Evolutionary conservation across 2,888 invertebrate genomes (phyloP), one percentile per base, ranked within the genome.

Genomic region (Idaea biselata): DNA sequence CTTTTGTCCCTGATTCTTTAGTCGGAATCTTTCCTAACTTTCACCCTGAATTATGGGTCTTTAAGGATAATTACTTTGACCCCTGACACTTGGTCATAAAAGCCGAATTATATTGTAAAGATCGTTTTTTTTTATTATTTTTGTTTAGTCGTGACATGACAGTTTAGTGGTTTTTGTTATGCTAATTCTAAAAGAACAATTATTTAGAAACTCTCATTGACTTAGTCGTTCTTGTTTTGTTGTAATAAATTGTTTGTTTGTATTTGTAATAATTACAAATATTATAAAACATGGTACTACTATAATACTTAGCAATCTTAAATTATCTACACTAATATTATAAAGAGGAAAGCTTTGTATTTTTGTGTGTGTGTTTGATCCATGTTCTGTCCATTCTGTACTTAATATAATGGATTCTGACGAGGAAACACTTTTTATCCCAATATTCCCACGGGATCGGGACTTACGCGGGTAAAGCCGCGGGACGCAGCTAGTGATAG

Each of bases 21-120:
- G 77, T 71, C 73, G 81, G 80, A 86, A 86, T 86, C 86, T 89
- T 89, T 87, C 83, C 82, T 79, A 86, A 86, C 79, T 86, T 78
- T 81, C 69, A 67, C 75, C 75, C 74, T 84, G 83, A 89, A 84
- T 88, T 88, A 88, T 85, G 82, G 53, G 84, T 79, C 80, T 86
- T 83, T 80, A 78, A 75, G 73, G 80, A 78, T 87, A 88, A 90
- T 88, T 87, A 85, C 84, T 84, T 79, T 68, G 69, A 74, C 74
- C 76, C 74, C 72, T 71, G 76, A 75, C 80, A 81, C 78, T 82
- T 77, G 61, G 68, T 54, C 62, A 71, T 71, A 72, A 74, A 77
- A 69, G 71, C 69, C 68, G 73, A 74, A 78, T 80, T 77, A 71
- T 75, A 73, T 73, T 78, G 69, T 69, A 62, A 58, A 59, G 69